phyloP scores from a whole-genome alignment of 2,113 vertebrate species.

The Henicopernis longicauda region DNA sequence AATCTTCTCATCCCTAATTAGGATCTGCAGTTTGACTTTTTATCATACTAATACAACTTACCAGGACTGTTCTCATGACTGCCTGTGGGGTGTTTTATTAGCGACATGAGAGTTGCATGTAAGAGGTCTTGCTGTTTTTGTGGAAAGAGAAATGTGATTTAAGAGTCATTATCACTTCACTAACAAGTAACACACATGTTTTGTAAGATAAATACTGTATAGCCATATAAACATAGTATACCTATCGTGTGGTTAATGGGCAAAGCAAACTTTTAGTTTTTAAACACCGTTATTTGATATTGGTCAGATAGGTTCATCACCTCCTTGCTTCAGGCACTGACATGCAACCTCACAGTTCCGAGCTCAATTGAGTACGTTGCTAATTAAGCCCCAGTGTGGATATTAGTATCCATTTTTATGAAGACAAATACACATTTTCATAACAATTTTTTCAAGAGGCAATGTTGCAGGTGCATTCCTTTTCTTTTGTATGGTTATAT shows the following conservation, averaged over 20 bases:
- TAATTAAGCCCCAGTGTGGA: not conserved
- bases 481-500: not conserved
- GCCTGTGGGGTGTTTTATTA: not conserved
- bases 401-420: not conserved
- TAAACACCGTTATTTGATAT: not conserved
- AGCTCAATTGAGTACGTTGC: not conserved
- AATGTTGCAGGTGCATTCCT: not conserved
- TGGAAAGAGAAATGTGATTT: not conserved
- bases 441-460: not conserved
- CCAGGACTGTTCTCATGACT: not conserved
- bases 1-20: conserved; percentile 64
- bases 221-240: not conserved
- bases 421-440: not conserved
- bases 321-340: not conserved
- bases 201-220: not conserved
- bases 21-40: conserved; percentile 9
- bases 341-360: not conserved
- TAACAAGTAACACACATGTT: not conserved
- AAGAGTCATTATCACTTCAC: not conserved
- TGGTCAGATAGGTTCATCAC: not conserved
- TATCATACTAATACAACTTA: conserved; percentile 22
- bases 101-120: conserved; percentile 42
- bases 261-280: not conserved
- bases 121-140: not conserved
- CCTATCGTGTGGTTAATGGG: not conserved